Conservation (phyloP, 2,888 invertebrate genomes). For the Microlaimidae sp. region DNA sequence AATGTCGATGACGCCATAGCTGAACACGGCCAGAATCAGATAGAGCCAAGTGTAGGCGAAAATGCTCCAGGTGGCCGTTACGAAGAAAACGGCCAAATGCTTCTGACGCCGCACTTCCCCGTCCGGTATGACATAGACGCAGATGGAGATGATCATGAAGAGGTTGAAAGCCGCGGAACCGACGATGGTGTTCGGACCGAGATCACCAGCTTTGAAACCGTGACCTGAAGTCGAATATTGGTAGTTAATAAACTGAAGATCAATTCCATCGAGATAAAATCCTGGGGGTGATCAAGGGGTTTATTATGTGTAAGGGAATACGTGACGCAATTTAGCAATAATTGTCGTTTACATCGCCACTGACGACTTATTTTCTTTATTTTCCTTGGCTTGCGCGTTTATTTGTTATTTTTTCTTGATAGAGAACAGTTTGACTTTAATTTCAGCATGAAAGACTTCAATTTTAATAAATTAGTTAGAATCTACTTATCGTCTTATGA, state of each 20-base stretch:
- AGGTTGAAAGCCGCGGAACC: constrained; percentile 97
- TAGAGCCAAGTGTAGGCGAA: constrained; percentile 99
- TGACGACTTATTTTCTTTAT: no score
- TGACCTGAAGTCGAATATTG: constrained; percentile 47
- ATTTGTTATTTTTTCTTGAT: no score
- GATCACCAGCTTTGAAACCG: constrained; percentile 80
- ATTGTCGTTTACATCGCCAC: no score
- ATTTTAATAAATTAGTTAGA: no score
- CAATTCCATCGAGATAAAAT: background rate
- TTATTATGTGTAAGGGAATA: no score
- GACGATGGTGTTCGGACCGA: constrained; percentile 94
- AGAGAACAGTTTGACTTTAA: no score
- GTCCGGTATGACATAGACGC: constrained; percentile 46
- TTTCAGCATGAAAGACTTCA: no score
- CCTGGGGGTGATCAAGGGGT: no score
- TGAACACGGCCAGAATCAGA: constrained; percentile 69
- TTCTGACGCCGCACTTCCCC: constrained; percentile 27
- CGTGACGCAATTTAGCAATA: no score
- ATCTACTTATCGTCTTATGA: no score
- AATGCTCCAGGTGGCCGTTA: constrained; percentile 90
- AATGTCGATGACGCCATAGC: constrained; percentile 59
- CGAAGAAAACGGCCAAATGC: constrained; percentile 66
- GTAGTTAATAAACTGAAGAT: background rate
- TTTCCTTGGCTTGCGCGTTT: no score
- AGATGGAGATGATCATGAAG: constrained; percentile 89